Evolutionary conservation across 2,888 invertebrate genomes (phyloP), one percentile per base, ranked within the genome.

Genomic region (Ectropis crepuscularia): DNA sequence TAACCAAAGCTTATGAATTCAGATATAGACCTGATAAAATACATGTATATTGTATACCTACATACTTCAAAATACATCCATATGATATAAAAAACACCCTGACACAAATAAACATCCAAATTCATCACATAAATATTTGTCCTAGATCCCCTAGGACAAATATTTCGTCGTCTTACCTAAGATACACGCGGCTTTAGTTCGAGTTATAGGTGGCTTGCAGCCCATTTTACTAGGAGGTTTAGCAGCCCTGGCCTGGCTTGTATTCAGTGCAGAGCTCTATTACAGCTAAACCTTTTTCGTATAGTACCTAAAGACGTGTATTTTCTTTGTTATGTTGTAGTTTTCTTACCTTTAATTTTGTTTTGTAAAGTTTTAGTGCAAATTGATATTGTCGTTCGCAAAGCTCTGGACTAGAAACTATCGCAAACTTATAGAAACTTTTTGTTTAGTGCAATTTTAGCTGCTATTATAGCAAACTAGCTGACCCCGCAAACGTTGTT

Each of bases 221-320:
- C 50, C 51, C 5, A 48, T 38, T 12, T 49, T 39, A 0, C 36
- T 5, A 41, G 1, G 9, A 38, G 42, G 51, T 50, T 64, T 37
- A 41, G 60, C 38, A 36, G 9, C 7, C 16, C 59, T 64, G 60
- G 12, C 41, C 43, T 28, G 68, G 72, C 71, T 69, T 71, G 74
- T 75, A 71, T 73, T 74, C 75, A 71, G 74, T 65, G 68, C 63
- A 64, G 73, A 73, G 75, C 76, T 77, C 78, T 74, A 80, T 79
- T 78, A 73, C 70, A 72, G 70, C 71, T 76, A 66, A 75, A 78
- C 74, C 76, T 53, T 59, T 53, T 74, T 74, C 70, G 57, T 72
- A 66, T 69, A 63, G 64, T 60, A 53, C 53, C 65, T 67, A 73
- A 73, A 70, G 72, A 70, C 73, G 70, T 73, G 69, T 68, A 66